Evolutionary conservation across 2,888 invertebrate genomes (phyloP), one percentile per base, ranked within the genome.

Genomic region (Thera obeliscata): DNA sequence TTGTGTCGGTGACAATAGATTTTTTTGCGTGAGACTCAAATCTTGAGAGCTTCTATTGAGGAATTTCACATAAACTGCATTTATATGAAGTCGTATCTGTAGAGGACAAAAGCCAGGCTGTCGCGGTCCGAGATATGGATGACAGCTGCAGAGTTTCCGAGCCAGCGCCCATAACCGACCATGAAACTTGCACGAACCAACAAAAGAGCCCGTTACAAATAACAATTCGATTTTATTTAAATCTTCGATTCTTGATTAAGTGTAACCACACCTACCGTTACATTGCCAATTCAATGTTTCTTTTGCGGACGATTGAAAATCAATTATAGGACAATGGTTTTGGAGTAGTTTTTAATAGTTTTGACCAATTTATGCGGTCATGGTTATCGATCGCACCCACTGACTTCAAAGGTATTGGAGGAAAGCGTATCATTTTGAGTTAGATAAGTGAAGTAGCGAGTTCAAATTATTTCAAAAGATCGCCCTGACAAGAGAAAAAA

Each of bases 51-150:
- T 84, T 87, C 84, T 88, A 88, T 89, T 86, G 85, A 83, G 80
- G 84, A 87, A 87, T 91, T 66, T 88, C 93, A 87, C 88, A 91
- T 91, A 93, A 92, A 93, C 87, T 91, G 87, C 90, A 85, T 91
- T 93, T 91, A 91, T 93, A 92, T 93, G 90, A 92, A 93, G 91
- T 93, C 90, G 91, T 91, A 89, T 88, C 85, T 84, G 74, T 77
- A 55, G 79, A 79, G 87, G 86, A 93, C 92, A 93, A 93, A 87
- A 84, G 84, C 52, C 79, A 81, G 77, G 78, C 83, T 87, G 87
- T 87, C 88, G 84, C 79, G 80, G 88, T 85, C 88, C 88, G 80
- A 90, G 83, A 86, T 85, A 87, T 83, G 81, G 83, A 79, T 87
- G 92, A 89, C 93, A 93, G 93, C 93, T 93, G 93, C 89, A 83